Evolutionary conservation across 2,797 vertebrate genomes (phyloP), one percentile per base, ranked within the genome.

Genomic region (Myiothlypis coronata): DNA sequence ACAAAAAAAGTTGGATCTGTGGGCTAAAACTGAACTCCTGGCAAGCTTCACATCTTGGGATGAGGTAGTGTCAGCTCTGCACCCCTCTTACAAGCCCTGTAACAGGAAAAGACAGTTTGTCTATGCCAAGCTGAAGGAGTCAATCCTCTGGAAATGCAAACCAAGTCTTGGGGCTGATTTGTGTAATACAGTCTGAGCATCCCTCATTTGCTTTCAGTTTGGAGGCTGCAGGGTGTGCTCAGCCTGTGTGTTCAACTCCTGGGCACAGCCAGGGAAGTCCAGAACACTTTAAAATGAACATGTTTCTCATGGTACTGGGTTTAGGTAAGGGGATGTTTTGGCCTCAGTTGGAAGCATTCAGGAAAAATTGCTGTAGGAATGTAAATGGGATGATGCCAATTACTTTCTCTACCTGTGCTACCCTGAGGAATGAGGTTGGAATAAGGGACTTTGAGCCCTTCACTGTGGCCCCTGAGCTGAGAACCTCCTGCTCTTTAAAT

Each of bases 151-250:
- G 59, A 64, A 94, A 61, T 11, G 55, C 47, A 55, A 16, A 57
- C 15, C 0, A 1, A 22, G 26, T 3, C 9, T n/a, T 0, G 0
- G 44, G 64, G 12, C 14, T 37, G 78, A 18, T 21, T 46, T n/a
- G 22, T 4, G 37, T 26, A 6, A 12, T 2, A 3, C 16, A 34
- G 2, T 12, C 56, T 57, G 41, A 60, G 27, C 26, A n/a, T 37
- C 11, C 0, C 37, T 60, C 4, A 0, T 13, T 43, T 77, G 23
- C n/a, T 32, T 32, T 50, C 49, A 8, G 24, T 35, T 81, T 61
- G 56, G 91, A 53, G 46, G 43, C 41, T 61, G 27, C 41, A 83
- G 37, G 7, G 5, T 55, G 65, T 30, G 47, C 67, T 50, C 37
- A 55, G n/a, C 24, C 24, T 67, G n/a, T 12, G 3, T 17, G 27